phyloP scores from a whole-genome alignment of 2,113 vertebrate species.

The Trichomycterus rosablanca region DNA sequence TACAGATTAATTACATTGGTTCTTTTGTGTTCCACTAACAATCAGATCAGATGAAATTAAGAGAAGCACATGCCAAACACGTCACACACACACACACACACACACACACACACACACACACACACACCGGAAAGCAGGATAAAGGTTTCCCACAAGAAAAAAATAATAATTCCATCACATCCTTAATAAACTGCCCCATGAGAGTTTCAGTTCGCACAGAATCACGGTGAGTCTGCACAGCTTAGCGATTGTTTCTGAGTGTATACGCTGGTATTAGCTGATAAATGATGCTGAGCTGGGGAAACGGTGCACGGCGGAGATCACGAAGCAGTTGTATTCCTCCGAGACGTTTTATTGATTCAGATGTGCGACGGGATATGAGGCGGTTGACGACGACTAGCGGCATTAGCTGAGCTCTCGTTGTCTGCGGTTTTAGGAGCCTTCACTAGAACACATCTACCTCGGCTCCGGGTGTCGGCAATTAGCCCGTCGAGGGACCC shows the following conservation, averaged over 20 bases:
- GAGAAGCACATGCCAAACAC: not conserved
- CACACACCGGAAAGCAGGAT: slow-evolving; percentile 12
- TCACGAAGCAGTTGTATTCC: slow-evolving; percentile 14
- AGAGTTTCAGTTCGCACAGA: slow-evolving; percentile 12
- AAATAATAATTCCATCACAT: slow-evolving; percentile 14
- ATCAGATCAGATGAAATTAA: slow-evolving; percentile 4
- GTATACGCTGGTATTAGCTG: slow-evolving; percentile 9
- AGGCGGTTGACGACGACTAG: slow-evolving; percentile 33
- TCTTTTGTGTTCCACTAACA: slow-evolving; percentile 13
- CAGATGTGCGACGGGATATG: slow-evolving; percentile 23
- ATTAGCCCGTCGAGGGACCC: slow-evolving; percentile 59
- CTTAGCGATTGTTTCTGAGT: slow-evolving; percentile 17
- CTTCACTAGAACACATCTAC: slow-evolving; percentile 52
- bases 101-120: slow-evolving; percentile 14
- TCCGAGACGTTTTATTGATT: slow-evolving; percentile 18
- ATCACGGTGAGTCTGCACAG: not conserved
- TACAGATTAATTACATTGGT: slow-evolving; percentile 16
- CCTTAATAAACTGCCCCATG: slow-evolving; percentile 27
- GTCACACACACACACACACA: slow-evolving; percentile 8
- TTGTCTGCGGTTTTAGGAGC: slow-evolving; percentile 50
- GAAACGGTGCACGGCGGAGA: slow-evolving; percentile 10
- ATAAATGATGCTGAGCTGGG: slow-evolving; percentile 23
- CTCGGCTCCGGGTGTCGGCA: slow-evolving; percentile 52
- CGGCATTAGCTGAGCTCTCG: slow-evolving; percentile 51
- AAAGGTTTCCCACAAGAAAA: slow-evolving; percentile 30